A percentile compares a stretch with the other conserved stretches of the same genome.
Conservation (phyloP, 1,140 invertebrate species). For the Philopotamus ludificatus region DNA sequence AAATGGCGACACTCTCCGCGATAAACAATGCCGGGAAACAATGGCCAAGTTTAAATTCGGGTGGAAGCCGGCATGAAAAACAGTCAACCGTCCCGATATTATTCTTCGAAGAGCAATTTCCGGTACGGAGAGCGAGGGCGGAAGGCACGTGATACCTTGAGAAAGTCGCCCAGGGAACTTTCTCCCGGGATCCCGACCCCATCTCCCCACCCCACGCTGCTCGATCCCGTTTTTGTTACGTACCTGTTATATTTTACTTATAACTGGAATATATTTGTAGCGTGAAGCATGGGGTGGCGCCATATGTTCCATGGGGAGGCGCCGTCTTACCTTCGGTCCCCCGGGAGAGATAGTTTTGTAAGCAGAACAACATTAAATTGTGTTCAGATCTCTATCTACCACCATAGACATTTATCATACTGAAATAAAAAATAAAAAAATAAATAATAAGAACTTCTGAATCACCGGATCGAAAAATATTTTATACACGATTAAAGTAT, state of each 20-base stretch:
- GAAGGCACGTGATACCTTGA: not conserved
- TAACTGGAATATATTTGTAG: not conserved
- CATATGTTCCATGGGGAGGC: not conserved
- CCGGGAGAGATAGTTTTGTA: not conserved
- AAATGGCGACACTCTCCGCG: not conserved
- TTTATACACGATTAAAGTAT: no score
- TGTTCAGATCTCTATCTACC: no score
- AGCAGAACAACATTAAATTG: not conserved
- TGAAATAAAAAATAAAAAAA: no score
- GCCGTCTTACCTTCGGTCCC: no score
- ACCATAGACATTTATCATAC: no score
- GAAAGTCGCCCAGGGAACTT: not conserved
- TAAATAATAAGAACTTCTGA: no score
- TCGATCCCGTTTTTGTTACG: no score
- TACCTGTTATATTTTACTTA: not conserved
- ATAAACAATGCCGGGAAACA: not conserved
- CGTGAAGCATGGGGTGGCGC: not conserved
- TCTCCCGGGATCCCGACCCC: not conserved
- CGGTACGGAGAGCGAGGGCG: not conserved
- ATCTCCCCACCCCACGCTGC: not conserved
- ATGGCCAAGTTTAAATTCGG: not conserved
- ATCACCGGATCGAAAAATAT: no score
- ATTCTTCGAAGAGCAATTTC: not conserved
- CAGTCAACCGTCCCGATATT: not conserved
- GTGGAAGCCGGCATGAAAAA: not conserved